These are phyloP conservation scores for Mizuhopecten yessoensis DNA, from an alignment of 1,140 invertebrate species.

Conservation along the genomic window DNA sequence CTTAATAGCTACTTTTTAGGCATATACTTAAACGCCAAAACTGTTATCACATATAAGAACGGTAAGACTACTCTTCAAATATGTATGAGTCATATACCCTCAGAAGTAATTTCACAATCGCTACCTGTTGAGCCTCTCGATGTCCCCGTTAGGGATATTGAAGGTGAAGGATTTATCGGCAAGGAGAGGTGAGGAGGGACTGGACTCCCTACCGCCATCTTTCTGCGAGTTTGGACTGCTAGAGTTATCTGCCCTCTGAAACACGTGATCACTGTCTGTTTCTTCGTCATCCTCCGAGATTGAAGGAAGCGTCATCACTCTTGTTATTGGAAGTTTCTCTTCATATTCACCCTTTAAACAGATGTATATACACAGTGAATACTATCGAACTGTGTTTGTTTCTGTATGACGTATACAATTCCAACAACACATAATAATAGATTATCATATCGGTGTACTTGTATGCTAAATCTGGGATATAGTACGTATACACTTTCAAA, in stretches of 20 bases:
- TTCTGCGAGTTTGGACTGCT: slow-evolving; percentile 58
- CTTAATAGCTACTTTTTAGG: too few relatives aligned
- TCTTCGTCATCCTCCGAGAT: slow-evolving; percentile 79
- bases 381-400: too few relatives aligned
- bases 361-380: background rate
- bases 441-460: too few relatives aligned
- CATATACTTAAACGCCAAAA: too few relatives aligned
- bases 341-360: slow-evolving; percentile 65
- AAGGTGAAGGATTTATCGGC: slow-evolving; percentile 46
- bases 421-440: too few relatives aligned
- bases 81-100: too few relatives aligned
- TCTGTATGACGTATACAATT: too few relatives aligned
- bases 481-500: too few relatives aligned
- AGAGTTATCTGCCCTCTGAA: slow-evolving; percentile 48
- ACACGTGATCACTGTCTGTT: slow-evolving; percentile 62
- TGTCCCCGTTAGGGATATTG: slow-evolving; percentile 66
- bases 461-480: too few relatives aligned
- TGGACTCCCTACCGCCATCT: slow-evolving; percentile 47
- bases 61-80: too few relatives aligned
- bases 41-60: too few relatives aligned
- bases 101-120: too few relatives aligned
- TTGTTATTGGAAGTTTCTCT: slow-evolving; percentile 57
- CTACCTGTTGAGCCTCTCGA: slow-evolving; percentile 50
- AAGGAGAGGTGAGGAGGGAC: slow-evolving; percentile 44
- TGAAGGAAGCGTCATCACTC: slow-evolving; percentile 75